phyloP scores from a whole-genome alignment of 2,113 vertebrate species.

The Esox niger region DNA sequence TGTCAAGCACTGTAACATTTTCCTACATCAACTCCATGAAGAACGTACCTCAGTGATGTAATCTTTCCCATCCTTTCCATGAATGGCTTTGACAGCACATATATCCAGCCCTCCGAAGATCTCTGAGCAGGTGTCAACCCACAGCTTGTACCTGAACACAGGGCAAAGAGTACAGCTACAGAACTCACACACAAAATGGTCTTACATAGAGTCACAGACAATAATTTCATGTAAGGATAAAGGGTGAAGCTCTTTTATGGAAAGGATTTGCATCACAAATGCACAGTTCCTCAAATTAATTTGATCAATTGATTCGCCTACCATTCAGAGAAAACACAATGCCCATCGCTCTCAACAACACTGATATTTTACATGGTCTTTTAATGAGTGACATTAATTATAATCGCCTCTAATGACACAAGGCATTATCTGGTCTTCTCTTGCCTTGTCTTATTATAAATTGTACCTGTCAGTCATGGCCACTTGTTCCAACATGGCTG shows the following conservation, averaged over 20 bases:
- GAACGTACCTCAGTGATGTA: conserved; percentile 93
- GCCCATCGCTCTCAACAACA: neutral
- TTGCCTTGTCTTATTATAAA: neutral
- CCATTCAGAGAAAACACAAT: neutral
- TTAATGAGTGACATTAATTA: neutral
- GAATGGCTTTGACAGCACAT: conserved; percentile 96
- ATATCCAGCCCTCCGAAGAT: conserved; percentile 95
- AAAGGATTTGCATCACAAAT: neutral
- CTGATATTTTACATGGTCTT: neutral
- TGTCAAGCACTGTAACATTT: neutral
- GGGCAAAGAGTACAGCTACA: neutral
- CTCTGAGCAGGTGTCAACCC: conserved; percentile 94
- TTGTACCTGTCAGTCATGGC: conserved; percentile 96
- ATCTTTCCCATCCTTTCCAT: conserved; percentile 96
- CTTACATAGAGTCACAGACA: neutral
- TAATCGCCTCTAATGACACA: neutral
- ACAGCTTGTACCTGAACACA: conserved; percentile 60
- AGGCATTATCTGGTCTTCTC: neutral
- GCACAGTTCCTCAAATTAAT: neutral
- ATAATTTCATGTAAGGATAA: neutral
- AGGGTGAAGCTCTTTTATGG: neutral
- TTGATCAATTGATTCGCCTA: neutral
- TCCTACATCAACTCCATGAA: neutral
- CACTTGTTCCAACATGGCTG: conserved; percentile 98
- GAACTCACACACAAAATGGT: neutral